Conservation (phyloP, 1,140 invertebrate genomes). For the Medauroidea extradentata region DNA sequence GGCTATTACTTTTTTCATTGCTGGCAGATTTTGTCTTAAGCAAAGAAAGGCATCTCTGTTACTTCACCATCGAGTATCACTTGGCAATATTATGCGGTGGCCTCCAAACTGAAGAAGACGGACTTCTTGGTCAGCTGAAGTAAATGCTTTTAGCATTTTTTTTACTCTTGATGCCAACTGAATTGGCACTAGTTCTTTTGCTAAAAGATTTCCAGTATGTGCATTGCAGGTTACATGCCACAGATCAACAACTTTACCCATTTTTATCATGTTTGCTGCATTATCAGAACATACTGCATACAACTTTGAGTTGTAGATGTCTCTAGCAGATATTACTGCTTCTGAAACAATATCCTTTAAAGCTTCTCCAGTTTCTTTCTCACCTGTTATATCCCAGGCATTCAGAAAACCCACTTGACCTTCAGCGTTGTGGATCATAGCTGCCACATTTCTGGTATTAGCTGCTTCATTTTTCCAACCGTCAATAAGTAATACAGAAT, state of each 20-base stretch:
- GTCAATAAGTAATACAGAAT: background rate
- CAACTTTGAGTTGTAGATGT: constrained; percentile 1
- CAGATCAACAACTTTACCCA: constrained; percentile 7
- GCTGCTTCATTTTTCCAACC: constrained; percentile 1
- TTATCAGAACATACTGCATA: no score
- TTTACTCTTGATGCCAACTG: constrained; percentile 2
- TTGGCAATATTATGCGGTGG: background rate
- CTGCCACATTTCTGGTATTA: no score
- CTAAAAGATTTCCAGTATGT: constrained; percentile 5
- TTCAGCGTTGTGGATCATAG: background rate
- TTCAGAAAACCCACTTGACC: constrained; percentile 3
- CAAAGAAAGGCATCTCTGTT: no score
- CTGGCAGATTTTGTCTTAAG: no score
- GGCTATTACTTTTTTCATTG: no score
- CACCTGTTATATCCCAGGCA: constrained; percentile 5
- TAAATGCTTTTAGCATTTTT: background rate
- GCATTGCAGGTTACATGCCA: constrained; percentile 7
- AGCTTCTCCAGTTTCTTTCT: constrained; percentile 1
- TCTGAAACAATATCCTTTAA: background rate
- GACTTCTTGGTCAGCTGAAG: background rate
- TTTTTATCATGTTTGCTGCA: no score
- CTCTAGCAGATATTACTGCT: background rate
- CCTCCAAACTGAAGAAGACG: background rate
- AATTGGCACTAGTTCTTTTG: background rate
- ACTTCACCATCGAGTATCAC: constrained; percentile 6